A percentile compares a stretch with the other conserved stretches of the same genome.
phyloP scores from a whole-genome alignment of 2,888 invertebrate genomes.

The Acleris cristana region DNA sequence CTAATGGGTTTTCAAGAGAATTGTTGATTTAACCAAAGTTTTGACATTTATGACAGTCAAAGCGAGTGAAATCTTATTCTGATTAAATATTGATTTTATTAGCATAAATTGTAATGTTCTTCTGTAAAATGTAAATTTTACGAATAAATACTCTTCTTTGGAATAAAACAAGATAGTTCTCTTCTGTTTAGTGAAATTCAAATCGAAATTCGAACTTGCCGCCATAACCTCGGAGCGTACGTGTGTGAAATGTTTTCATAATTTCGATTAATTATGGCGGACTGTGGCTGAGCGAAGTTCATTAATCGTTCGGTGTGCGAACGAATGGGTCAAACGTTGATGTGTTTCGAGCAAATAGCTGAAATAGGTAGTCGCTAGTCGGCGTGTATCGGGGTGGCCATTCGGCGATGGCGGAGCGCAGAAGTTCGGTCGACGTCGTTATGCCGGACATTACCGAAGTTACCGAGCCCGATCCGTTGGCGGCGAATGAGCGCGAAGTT shows the following conservation, averaged over 20 bases:
- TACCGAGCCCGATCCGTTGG: constrained; percentile 83
- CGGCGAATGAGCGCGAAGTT: constrained; percentile 85
- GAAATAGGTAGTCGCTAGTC: constrained; percentile 49
- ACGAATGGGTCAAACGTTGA: constrained; percentile 43
- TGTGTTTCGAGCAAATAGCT: constrained; percentile 53
- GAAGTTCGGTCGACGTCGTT: constrained; percentile 86
- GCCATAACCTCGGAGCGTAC: constrained; percentile 55
- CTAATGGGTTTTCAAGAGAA: background rate
- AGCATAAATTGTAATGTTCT: constrained; percentile 11
- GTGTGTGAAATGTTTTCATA: constrained; percentile 56
- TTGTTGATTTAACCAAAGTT: background rate
- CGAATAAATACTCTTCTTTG: background rate
- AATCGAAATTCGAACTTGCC: constrained; percentile 58
- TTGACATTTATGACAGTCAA: constrained; percentile 6
- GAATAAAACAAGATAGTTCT: constrained; percentile 1
- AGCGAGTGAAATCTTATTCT: constrained; percentile 3
- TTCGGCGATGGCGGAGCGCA: constrained; percentile 73
- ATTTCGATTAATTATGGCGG: constrained; percentile 67
- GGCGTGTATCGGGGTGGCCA: constrained; percentile 58
- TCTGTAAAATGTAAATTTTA: background rate
- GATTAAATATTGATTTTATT: constrained; percentile 25
- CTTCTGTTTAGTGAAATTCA: constrained; percentile 8
- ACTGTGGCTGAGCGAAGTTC: constrained; percentile 53
- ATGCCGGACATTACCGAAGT: constrained; percentile 89
- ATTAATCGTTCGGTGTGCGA: constrained; percentile 46